Base-by-base conservation (phyloP, 37 sponge, comb jelly and placozoan species). In the Eunapius fragilis region DNA sequence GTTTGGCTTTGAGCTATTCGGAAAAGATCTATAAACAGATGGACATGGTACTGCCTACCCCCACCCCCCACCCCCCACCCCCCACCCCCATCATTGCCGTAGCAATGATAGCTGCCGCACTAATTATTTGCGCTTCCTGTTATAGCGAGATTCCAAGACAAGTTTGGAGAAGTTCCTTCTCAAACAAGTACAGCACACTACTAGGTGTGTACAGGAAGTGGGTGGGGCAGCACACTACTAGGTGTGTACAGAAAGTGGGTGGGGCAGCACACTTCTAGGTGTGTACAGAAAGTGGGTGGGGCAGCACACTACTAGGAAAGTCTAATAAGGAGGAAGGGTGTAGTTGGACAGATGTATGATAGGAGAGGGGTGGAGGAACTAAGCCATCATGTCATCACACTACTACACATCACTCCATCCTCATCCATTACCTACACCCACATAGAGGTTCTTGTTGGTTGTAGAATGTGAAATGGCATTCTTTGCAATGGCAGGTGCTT, bases 1-100 rank as follows among this genome's bases (percentile, higher is more conserved):
- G 95, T 2, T 67, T 94, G 26, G 95, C 95, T 24, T 72, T 91
- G 45, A 92, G 89, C 37, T 35, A 76, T 23, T 79, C 94, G 12
- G 48, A 76, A 36, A 87, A 70, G 37, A 87, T 93, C 4, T 49
- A 77, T 9, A 87, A 93, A 11, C 81, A 72, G 33, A 67, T 93
- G 36, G 81, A 89, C 48, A 36, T 34, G 79, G 89, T 86, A 25
- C 23, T 84, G 75, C 0, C 4, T 45, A 9, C 9, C 7, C n/a
- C n/a, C n/a, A n/a, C n/a, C n/a, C n/a, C n/a, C n/a, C n/a, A n/a
- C n/a, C n/a, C n/a, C n/a, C n/a, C n/a, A n/a, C n/a, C n/a, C n/a
- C n/a, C n/a, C n/a, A 41, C 41, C 6, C 6, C 41, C 3, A 41
- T 41, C 6, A 6, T 41, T 41, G 41, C 6, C 41, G 6, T 41